A percentile compares a stretch with the other conserved stretches of the same genome.
These are phyloP conservation scores for Chrysochloris asiatica DNA, from an alignment of 2,113 vertebrate genomes.

Conservation along the genomic window DNA sequence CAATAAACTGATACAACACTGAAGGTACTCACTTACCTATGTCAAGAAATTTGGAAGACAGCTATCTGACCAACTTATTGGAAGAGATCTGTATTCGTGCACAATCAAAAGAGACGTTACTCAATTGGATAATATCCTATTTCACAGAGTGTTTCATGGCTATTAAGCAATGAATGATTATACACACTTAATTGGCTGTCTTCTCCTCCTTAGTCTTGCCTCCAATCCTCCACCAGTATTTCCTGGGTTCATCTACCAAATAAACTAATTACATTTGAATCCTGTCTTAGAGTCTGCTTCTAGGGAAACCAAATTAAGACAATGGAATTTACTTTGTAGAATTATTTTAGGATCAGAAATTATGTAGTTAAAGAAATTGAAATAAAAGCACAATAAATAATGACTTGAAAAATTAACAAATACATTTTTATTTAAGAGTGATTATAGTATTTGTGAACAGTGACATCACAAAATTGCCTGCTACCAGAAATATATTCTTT, in stretches of 20 bases:
- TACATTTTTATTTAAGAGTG: not conserved
- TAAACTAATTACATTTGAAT: not conserved
- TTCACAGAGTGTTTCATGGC: not conserved
- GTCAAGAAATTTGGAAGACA: no score
- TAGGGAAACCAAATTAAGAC: not conserved
- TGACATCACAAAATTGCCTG: not conserved
- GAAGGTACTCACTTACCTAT: no score
- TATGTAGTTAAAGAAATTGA: not conserved
- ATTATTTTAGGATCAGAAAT: constrained; percentile 1
- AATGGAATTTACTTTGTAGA: not conserved
- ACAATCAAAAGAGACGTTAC: no score
- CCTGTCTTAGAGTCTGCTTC: not conserved
- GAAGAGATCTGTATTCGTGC: no score
- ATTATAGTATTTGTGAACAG: not conserved
- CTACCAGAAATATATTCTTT: not conserved
- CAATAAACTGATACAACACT: no score
- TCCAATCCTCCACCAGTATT: not conserved
- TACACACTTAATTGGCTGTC: not conserved
- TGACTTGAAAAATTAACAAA: constrained; percentile 27
- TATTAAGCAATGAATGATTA: not conserved
- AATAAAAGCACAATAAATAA: not conserved
- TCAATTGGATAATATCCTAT: not conserved
- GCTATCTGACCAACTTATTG: no score
- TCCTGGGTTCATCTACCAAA: not conserved
- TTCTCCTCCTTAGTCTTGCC: not conserved